phyloP scores from a whole-genome alignment of 2,888 invertebrate species.

The Diarsia dahlii region DNA sequence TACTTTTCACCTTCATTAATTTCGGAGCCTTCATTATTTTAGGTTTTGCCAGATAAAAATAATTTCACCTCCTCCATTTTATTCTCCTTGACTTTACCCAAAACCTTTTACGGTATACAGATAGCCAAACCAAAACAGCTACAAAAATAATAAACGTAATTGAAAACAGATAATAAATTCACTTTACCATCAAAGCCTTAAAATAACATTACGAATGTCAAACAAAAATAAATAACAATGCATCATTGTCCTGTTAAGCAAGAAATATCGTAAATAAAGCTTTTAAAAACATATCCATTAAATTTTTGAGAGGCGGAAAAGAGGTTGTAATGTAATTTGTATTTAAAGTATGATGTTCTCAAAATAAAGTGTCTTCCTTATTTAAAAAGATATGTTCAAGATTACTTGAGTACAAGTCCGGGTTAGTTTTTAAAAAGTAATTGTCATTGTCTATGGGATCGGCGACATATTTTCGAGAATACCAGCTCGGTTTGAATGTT shows the following conservation, averaged over 20 bases:
- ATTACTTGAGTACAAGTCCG: conserved; percentile 57
- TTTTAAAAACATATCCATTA: conserved; percentile 58
- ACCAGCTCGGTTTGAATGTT: neutral
- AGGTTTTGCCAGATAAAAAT: neutral
- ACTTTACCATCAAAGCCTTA: conserved; percentile 24
- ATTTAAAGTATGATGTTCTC: conserved; percentile 48
- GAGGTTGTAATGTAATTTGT: conserved; percentile 6
- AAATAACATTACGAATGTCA: conserved; percentile 34
- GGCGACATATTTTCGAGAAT: neutral
- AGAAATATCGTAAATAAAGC: conserved; percentile 45
- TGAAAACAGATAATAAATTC: conserved; percentile 26
- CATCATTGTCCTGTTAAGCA: conserved; percentile 44
- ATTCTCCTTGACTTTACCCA: conserved; percentile 12
- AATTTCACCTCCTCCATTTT: neutral
- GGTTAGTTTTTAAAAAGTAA: conserved; percentile 49
- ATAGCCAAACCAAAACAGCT: conserved; percentile 14
- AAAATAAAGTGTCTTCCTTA: conserved; percentile 62
- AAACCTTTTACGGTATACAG: neutral
- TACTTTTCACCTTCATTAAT: too few species aligned
- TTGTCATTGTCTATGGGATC: conserved; percentile 48
- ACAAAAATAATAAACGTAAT: conserved; percentile 14
- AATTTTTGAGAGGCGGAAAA: conserved; percentile 62
- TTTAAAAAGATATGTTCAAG: conserved; percentile 49
- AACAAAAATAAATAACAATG: conserved; percentile 46
- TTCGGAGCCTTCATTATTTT: neutral